Evolutionary conservation across 2,797 vertebrate genomes (phyloP).

Genomic region (Eupleurogrammus muticus): DNA sequence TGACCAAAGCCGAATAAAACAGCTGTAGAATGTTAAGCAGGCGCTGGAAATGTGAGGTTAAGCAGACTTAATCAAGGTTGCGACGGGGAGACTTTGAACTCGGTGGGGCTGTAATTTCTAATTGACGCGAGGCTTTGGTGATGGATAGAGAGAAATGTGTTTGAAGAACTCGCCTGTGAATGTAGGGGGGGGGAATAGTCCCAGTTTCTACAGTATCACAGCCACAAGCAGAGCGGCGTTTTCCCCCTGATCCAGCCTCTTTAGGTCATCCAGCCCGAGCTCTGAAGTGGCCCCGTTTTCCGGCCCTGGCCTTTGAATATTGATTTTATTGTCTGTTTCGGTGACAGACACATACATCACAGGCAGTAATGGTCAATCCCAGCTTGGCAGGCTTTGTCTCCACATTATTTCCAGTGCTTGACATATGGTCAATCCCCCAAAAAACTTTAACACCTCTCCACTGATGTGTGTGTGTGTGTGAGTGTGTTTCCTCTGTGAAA

Average conservation of each 20-base stretch:
- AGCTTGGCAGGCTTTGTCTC: constrained; percentile 93
- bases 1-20: constrained; percentile 86
- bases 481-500: constrained; percentile 38
- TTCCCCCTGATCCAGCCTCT: constrained; percentile 39
- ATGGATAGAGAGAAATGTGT: constrained; percentile 76
- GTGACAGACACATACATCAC: constrained; percentile 98
- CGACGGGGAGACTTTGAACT: constrained; percentile 83
- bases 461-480: constrained; percentile 33
- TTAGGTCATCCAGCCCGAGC: constrained; percentile 91
- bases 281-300: constrained; percentile 89
- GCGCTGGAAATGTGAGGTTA: constrained; percentile 83
- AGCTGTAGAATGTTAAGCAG: constrained; percentile 86
- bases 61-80: constrained; percentile 84
- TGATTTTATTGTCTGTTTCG: constrained; percentile 98
- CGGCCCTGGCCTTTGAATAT: constrained; percentile 87
- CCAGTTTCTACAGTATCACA: constrained; percentile 36
- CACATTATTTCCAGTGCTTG: constrained; percentile 91
- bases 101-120: constrained; percentile 80
- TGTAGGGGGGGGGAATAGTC: constrained; percentile 42
- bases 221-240: constrained; percentile 30
- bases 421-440: constrained; percentile 92
- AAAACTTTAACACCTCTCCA: constrained; percentile 80
- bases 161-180: constrained; percentile 64
- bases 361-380: constrained; percentile 95
- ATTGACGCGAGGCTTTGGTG: constrained; percentile 77